Base-by-base conservation (phyloP, 2,113 vertebrate species). In the Rhipidura dahli region DNA sequence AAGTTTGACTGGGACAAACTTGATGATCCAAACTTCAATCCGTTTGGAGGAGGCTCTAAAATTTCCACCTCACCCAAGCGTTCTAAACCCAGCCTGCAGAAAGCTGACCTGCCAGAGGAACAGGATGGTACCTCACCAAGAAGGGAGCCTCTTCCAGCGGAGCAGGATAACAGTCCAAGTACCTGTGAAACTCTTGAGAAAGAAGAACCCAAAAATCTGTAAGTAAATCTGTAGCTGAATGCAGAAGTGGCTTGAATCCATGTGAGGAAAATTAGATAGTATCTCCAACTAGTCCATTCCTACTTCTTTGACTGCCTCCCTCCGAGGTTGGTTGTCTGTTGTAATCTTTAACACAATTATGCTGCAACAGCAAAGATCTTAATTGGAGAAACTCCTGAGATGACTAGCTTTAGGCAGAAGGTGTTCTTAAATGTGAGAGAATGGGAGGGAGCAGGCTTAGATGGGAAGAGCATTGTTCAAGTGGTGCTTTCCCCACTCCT, bases 1-100 rank as follows among this genome's bases (percentile, higher is more conserved):
- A 89, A 89, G 3, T 95, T 98, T 78, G 97, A 98, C 82, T 97
- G 96, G 96, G 97, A 98, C 33, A 97, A 98, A 50, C 82, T 98
- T 75, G 98, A 98, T 15, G 98, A 99, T 90, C 98, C 98, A 5
- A 96, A 98, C 95, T 98, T 98, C 37, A 98, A 97, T 93, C 98
- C 97, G 0, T 98, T 99, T 89, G 96, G 97, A 69, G 96, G 97
- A 21, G 95, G 88, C 57, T 78, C 90, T 6, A 97, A 83, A 64
- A 95, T 98, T 65, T 95, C 50, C 24, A 97, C 94, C 70, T 98
- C 98, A 23, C 96, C 96, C 6, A 54, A 83, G 66, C 21, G 69
- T 31, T 85, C 91, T 71, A n/a, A 93, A 33, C 49, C 57, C 44
- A 73, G 28, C 56, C 23, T 10, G 31, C 91, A 75, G 11, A 75